Base-by-base conservation (phyloP, 1,140 invertebrate genomes). In the Hydropsyche tenuis region DNA sequence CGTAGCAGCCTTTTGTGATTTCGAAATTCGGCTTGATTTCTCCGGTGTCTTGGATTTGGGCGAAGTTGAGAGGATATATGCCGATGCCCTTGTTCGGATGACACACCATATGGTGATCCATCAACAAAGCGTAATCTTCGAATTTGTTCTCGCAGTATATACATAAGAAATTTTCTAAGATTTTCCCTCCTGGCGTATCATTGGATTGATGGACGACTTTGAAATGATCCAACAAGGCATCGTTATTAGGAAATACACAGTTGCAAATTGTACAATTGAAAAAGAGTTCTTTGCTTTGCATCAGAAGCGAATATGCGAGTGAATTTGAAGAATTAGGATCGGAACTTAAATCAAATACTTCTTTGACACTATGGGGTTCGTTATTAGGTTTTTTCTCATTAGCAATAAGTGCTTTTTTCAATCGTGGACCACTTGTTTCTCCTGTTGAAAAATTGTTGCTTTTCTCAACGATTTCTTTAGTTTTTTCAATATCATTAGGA, bases 21-120 rank as follows among this genome's bases (percentile, higher is more conserved):
- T n/a, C 20, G 7, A 56, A 46, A 1, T 30, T 56, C 20, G 37
- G 37, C 27, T 70, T 70, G 1, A 70, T 18, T 37, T 70, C 68
- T 18, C 68, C 48, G 12, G 68, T 56, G 22, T 51, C 46, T 37
- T 37, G 48, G 2, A 70, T 56, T 37, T 70, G 23, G 6, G 23
- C 51, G 9, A 9, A 37, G 11, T 12, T 70, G 2, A 70, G 16
- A 4, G 68, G 68, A n/a, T 56, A 37, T 7, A 70, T 23, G 12
- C 68, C 23, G 37, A 70, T 70, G 4, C 7, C 37, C 4, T 30
- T 42, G 11, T 51, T n/a, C 11, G 3, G 0, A 56, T 70, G 68
- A 25, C 16, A 7, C 11, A 53, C n/a, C 16, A 6, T 56, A 70
- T 56, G 27, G 18, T 70, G 68, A 22, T 22, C 23, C 14, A 42